Base-by-base conservation (phyloP, 2,888 invertebrate species). In the Eilema caniola region DNA sequence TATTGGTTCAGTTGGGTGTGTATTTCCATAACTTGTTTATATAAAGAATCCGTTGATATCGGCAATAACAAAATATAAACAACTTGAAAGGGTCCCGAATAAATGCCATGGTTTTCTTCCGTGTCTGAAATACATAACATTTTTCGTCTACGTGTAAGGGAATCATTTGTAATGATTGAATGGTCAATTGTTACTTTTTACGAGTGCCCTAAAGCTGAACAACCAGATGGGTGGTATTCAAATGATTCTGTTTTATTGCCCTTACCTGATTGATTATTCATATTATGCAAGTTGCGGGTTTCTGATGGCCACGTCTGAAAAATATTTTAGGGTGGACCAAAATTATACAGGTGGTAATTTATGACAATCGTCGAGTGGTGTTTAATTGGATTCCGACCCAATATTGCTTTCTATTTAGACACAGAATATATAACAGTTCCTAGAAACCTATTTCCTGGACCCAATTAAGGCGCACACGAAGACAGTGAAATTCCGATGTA, bases 241-340 rank as follows among this genome's bases (percentile, higher is more conserved):
- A 81, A 76, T 73, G 69, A 73, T 62, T 71, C 71, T 67, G 57
- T 71, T 72, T 78, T 77, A 77, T 78, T 74, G 60, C 78, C 69
- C 70, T 70, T 73, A 66, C 67, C 74, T 73, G 73, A 82, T 80
- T 80, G 74, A 71, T 79, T 76, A 78, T 82, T 82, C 73, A 78
- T 68, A 71, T 74, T 73, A 80, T 78, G 68, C 67, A 77, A 71
- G 72, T 69, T 62, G 63, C 28, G 53, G 25, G 33, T 23, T 33
- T 69, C 65, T 59, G 69, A 69, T 60, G 53, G 61, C 57, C 63
- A 69, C 65, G 64, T 69, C 71, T 56, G 74, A 63, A 68, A 75
- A 71, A 67, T 72, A 71, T 72, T 74, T 79, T 69, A 74, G 66
- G 47, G 64, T 64, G 63, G 70, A n/a, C 33, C 10, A 12, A 56